Percentiles rank a stretch among this genome's conserved stretches.
Evolutionary conservation across 2,113 vertebrate species (phyloP).

Genomic region (Phodopus roborovskii): DNA sequence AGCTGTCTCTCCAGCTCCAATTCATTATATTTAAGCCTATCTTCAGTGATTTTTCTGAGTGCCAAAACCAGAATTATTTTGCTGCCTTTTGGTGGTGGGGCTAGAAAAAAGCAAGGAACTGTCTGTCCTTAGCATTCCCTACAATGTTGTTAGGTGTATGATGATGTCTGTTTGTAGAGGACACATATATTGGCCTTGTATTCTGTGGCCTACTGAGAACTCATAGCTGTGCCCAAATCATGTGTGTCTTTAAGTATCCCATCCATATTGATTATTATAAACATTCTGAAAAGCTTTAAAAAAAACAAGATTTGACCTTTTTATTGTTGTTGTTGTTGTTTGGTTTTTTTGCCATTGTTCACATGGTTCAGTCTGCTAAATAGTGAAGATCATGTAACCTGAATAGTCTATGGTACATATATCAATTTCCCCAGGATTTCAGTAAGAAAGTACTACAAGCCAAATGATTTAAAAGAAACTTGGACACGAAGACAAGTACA

Average conservation of each 20-base stretch:
- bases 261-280: not conserved
- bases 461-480: not conserved
- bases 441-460: not conserved
- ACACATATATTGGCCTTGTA: not conserved
- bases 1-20: too few species aligned
- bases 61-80: not conserved
- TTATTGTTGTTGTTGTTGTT: too few species aligned
- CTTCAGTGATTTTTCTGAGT: slow-evolving; percentile 3
- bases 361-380: slow-evolving; percentile 1
- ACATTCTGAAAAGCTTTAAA: not conserved
- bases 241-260: not conserved
- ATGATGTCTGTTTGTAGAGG: not conserved
- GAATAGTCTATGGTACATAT: not conserved
- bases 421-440: not conserved
- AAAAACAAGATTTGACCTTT: slow-evolving; percentile 6
- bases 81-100: not conserved
- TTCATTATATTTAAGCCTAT: not conserved
- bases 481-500: not conserved
- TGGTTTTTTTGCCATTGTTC: not conserved
- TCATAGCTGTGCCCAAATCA: not conserved
- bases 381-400: not conserved
- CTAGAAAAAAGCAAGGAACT: not conserved
- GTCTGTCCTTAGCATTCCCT: not conserved
- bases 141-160: not conserved
- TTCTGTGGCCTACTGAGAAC: not conserved